A percentile compares a stretch with the other conserved stretches of the same genome.
phyloP scores from a whole-genome alignment of 2,113 vertebrate genomes.

The Siphamia tubifer region DNA sequence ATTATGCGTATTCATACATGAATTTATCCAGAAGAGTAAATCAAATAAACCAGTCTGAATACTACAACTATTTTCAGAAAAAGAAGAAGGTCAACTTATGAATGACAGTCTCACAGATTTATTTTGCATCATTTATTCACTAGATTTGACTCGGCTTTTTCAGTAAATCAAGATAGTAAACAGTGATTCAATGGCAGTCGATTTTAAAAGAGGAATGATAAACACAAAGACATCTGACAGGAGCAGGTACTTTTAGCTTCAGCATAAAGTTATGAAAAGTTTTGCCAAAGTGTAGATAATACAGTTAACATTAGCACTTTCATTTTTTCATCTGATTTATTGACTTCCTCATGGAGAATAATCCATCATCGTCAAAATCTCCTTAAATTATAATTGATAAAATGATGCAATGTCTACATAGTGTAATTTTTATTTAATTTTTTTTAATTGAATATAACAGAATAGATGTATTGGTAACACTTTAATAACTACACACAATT shows the following conservation, averaged over 20 bases:
- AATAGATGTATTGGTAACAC: not conserved
- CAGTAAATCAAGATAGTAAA: not conserved
- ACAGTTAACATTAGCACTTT: constrained; percentile 55
- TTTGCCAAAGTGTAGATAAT: constrained; percentile 39
- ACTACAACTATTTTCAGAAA: no score
- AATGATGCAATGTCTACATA: constrained; percentile 35
- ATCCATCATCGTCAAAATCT: constrained; percentile 58
- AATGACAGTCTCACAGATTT: not conserved
- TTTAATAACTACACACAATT: no score
- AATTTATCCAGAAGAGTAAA: no score
- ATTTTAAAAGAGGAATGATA: constrained; percentile 11
- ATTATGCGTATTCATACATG: no score
- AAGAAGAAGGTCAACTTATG: no score
- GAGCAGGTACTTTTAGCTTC: constrained; percentile 10
- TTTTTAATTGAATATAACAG: constrained; percentile 30
- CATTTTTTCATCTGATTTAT: constrained; percentile 56
- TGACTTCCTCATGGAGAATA: constrained; percentile 20
- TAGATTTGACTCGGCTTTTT: not conserved
- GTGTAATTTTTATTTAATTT: no score
- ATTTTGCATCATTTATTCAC: not conserved
- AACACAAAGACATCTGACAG: not conserved
- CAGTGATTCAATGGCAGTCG: not conserved
- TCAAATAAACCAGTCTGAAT: no score
- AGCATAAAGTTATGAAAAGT: constrained; percentile 11
- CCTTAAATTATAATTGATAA: constrained; percentile 45